Conservation (phyloP, 2,797 vertebrate species). For the Premnoplex brunnescens region DNA sequence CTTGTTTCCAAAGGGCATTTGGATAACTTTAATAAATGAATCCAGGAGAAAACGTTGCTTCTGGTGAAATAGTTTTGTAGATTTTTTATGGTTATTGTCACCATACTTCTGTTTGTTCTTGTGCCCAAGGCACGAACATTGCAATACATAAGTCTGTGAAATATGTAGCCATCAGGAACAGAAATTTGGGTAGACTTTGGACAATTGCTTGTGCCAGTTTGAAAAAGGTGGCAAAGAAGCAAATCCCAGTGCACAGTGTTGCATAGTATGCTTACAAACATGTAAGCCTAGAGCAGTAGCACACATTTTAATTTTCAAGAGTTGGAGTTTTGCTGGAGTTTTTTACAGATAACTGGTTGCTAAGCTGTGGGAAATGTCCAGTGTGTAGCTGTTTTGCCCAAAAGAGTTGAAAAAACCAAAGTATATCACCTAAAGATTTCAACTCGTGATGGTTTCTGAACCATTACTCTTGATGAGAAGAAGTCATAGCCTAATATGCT, state of each 20-base stretch:
- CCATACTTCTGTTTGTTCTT: slow-evolving; percentile 37
- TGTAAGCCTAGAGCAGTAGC: slow-evolving; percentile 45
- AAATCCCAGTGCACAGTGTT: slow-evolving; percentile 19
- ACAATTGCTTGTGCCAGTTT: slow-evolving; percentile 51
- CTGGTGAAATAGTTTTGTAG: slow-evolving; percentile 48
- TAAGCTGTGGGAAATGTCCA: slow-evolving; percentile 81
- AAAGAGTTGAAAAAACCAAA: slow-evolving; percentile 66
- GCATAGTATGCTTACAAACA: slow-evolving; percentile 32
- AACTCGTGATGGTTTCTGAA: neutral
- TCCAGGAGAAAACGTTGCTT: slow-evolving; percentile 43
- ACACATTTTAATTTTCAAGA: slow-evolving; percentile 61
- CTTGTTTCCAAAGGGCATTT: slow-evolving; percentile 49
- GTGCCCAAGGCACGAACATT: neutral
- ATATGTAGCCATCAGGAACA: slow-evolving; percentile 17
- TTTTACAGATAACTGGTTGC: slow-evolving; percentile 81
- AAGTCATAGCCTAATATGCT: neutral
- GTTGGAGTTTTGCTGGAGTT: neutral
- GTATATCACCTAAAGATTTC: neutral
- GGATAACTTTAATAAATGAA: slow-evolving; percentile 59
- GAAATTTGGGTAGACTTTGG: slow-evolving; percentile 36
- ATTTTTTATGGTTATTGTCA: slow-evolving; percentile 54
- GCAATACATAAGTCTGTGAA: neutral
- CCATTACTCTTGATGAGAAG: neutral
- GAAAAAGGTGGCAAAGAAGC: slow-evolving; percentile 51
- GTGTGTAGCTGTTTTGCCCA: slow-evolving; percentile 83